Conservation (phyloP, 2,113 vertebrate species). For the Oenanthe oenanthe region DNA sequence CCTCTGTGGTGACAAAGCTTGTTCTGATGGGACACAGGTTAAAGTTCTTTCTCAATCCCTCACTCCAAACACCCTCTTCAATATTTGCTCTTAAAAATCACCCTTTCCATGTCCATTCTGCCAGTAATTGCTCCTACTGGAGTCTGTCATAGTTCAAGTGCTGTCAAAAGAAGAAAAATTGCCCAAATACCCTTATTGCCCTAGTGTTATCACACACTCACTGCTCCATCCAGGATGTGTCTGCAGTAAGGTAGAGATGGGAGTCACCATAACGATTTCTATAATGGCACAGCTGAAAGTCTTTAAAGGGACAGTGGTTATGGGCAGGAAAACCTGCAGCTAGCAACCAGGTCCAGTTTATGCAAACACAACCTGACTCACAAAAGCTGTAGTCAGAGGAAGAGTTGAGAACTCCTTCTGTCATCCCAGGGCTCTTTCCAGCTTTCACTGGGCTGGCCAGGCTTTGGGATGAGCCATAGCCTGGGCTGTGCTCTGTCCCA, state of each 20-base stretch:
- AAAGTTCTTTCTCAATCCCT: conserved; percentile 18
- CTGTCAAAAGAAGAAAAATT: conserved; percentile 46
- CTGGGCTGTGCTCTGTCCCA: background rate
- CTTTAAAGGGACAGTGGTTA: background rate
- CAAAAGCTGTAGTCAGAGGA: conserved; percentile 18
- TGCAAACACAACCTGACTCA: conserved; percentile 64
- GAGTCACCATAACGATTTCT: background rate
- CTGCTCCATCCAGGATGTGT: background rate
- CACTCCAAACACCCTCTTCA: background rate
- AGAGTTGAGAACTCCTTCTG: conserved; percentile 32
- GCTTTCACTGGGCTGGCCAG: background rate
- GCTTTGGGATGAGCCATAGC: background rate
- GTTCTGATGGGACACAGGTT: background rate
- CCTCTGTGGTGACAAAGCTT: background rate
- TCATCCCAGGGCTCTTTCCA: background rate
- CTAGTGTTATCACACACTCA: background rate
- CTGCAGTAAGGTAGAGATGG: background rate
- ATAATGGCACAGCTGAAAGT: background rate
- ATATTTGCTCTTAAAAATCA: conserved; percentile 13
- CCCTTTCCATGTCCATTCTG: conserved; percentile 30
- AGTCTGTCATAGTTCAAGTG: conserved; percentile 3
- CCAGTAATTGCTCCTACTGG: conserved; percentile 33
- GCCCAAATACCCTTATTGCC: conserved; percentile 25
- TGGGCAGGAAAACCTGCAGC: conserved; percentile 43
- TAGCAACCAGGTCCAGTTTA: conserved; percentile 59